Percentiles rank a stretch among this genome's conserved stretches.
These are phyloP conservation scores for Hylaeus anthracinus DNA, from an alignment of 1,140 invertebrate genomes.

Conservation along the genomic window DNA sequence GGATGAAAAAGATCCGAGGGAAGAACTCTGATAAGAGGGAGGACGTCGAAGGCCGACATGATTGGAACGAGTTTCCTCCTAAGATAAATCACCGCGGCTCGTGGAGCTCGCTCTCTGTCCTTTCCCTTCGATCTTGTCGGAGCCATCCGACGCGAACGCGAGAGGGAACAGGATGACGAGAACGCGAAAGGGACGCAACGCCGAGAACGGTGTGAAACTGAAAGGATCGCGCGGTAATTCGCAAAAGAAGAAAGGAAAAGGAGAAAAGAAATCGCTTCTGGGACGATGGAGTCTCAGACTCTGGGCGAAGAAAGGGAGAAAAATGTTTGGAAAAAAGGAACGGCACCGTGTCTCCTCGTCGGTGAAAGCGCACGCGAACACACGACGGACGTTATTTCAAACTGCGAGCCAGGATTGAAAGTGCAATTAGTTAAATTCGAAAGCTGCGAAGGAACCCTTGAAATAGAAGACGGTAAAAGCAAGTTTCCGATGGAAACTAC, in stretches of 20 bases:
- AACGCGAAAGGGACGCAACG: too few species aligned
- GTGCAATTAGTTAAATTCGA: constrained; percentile 40
- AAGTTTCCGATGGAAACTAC: background rate
- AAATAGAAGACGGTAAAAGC: background rate
- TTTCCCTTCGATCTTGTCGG: background rate
- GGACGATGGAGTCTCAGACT: background rate
- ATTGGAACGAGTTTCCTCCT: constrained; percentile 26
- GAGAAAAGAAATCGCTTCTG: background rate
- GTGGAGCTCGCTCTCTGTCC: background rate
- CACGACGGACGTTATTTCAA: constrained; percentile 1
- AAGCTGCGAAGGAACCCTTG: background rate
- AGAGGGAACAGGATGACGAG: background rate
- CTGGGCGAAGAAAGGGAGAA: background rate
- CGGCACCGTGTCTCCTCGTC: background rate
- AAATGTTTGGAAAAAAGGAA: background rate
- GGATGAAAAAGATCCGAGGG: constrained; percentile 21
- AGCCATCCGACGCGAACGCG: background rate
- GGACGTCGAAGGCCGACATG: constrained; percentile 20
- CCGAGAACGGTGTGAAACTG: background rate
- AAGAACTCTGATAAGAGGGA: constrained; percentile 16
- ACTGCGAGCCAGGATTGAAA: constrained; percentile 32
- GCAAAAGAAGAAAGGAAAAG: background rate
- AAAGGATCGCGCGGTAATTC: constrained; percentile 25
- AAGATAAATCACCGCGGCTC: constrained; percentile 31
- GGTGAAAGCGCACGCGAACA: background rate